Evolutionary conservation across 2,113 vertebrate genomes (phyloP).

Genomic region (Megalops atlanticus): DNA sequence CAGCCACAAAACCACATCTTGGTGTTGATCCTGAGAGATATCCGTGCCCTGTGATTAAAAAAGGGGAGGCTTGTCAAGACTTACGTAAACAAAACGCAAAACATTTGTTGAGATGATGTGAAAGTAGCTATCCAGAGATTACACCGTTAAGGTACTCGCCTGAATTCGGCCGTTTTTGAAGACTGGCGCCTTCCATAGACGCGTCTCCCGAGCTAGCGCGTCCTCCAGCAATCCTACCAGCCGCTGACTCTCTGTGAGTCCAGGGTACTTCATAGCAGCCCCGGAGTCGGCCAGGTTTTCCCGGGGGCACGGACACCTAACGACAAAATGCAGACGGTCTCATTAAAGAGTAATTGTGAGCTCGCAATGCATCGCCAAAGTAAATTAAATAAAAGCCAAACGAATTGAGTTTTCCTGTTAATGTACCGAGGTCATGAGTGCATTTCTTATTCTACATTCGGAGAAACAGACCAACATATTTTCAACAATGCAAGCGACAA

Average conservation of each 20-base stretch:
- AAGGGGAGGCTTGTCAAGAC: no score
- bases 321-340: not conserved
- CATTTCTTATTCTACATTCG: no score
- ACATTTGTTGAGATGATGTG: no score
- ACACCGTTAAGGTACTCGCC: constrained; percentile 44
- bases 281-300: constrained; percentile 58
- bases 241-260: constrained; percentile 42
- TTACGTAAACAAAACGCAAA: no score
- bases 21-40: constrained; percentile 61
- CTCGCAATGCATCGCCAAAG: not conserved
- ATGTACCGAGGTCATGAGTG: no score
- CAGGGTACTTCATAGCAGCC: constrained; percentile 66
- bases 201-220: constrained; percentile 65
- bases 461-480: no score
- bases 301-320: constrained; percentile 58
- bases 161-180: constrained; percentile 67
- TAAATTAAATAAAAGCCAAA: not conserved
- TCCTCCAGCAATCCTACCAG: constrained; percentile 65
- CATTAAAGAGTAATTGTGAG: not conserved
- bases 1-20: constrained; percentile 68
- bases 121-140: not conserved
- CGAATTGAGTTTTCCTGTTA: no score
- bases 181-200: constrained; percentile 71
- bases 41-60: constrained; percentile 67
- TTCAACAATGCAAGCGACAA: no score